Evolutionary conservation across 2,797 vertebrate species (phyloP).

Genomic region (Kryptopterus vitreolus): DNA sequence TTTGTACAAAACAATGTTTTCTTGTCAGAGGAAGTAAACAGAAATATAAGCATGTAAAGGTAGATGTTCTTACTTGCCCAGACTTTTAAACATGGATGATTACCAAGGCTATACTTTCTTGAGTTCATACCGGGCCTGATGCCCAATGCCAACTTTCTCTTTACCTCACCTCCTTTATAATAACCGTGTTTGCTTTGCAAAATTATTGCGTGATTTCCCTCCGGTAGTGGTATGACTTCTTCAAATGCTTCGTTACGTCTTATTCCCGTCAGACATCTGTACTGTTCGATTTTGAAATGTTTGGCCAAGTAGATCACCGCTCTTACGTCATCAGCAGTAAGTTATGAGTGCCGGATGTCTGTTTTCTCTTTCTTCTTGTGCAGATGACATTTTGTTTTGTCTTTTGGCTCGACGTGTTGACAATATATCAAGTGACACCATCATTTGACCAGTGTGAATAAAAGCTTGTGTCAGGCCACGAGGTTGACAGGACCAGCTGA

Average conservation of each 20-base stretch:
- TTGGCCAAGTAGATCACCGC: constrained; percentile 18
- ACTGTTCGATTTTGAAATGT: constrained; percentile 1
- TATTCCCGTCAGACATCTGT: constrained; percentile 43
- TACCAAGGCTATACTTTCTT: constrained; percentile 36
- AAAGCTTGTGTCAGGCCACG: constrained; percentile 39
- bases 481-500: constrained; percentile 41
- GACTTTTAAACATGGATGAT: constrained; percentile 27
- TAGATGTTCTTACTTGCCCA: constrained; percentile 63
- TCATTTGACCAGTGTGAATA: constrained; percentile 43
- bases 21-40: constrained; percentile 68
- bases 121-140: constrained; percentile 11
- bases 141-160: constrained; percentile 35
- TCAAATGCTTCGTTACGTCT: constrained; percentile 12
- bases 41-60: constrained; percentile 68
- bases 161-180: constrained; percentile 34
- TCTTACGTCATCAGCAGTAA: constrained; percentile 13
- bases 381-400: constrained; percentile 37
- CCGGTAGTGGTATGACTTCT: constrained; percentile 22
- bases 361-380: constrained; percentile 20
- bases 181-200: constrained; percentile 44
- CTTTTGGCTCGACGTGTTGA: constrained; percentile 36
- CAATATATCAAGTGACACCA: constrained; percentile 46
- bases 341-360: constrained; percentile 24
- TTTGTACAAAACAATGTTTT: constrained; percentile 68
- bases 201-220: constrained; percentile 47